Conservation (phyloP, 2,888 invertebrate genomes). For the Mesodorylaimus sp. region DNA sequence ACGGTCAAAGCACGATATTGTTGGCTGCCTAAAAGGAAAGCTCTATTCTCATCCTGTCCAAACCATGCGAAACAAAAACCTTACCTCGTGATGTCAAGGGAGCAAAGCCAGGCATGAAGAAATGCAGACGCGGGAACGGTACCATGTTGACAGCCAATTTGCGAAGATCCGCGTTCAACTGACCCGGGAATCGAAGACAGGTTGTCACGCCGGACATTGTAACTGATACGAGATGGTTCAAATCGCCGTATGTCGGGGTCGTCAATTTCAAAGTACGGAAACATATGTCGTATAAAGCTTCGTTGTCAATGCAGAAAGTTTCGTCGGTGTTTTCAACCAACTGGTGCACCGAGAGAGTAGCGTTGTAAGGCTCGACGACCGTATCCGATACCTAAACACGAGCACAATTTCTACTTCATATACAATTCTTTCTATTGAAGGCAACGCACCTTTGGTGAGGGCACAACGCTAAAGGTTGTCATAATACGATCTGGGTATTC, state of each 20-base stretch:
- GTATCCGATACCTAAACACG: conserved; percentile 42
- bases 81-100: conserved; percentile 62
- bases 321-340: conserved; percentile 39
- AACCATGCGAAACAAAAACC: too few species aligned
- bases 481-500: conserved; percentile 92
- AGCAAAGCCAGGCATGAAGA: conserved; percentile 48
- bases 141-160: conserved; percentile 64
- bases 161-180: conserved; percentile 66
- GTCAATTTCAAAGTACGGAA: conserved; percentile 40
- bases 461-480: conserved; percentile 81
- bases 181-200: conserved; percentile 72
- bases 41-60: too few species aligned
- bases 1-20: conserved; percentile 44
- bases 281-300: conserved; percentile 41
- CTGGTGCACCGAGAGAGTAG: conserved; percentile 39
- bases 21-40: background rate
- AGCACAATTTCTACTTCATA: too few species aligned
- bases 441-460: conserved; percentile 57
- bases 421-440: too few species aligned
- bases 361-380: conserved; percentile 49
- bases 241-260: conserved; percentile 67
- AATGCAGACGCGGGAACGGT: conserved; percentile 55
- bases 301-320: conserved; percentile 41
- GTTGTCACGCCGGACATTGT: conserved; percentile 36
- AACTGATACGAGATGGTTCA: conserved; percentile 49